Conservation (phyloP, 2,797 vertebrate genomes). For the Smutsia temminckii region DNA sequence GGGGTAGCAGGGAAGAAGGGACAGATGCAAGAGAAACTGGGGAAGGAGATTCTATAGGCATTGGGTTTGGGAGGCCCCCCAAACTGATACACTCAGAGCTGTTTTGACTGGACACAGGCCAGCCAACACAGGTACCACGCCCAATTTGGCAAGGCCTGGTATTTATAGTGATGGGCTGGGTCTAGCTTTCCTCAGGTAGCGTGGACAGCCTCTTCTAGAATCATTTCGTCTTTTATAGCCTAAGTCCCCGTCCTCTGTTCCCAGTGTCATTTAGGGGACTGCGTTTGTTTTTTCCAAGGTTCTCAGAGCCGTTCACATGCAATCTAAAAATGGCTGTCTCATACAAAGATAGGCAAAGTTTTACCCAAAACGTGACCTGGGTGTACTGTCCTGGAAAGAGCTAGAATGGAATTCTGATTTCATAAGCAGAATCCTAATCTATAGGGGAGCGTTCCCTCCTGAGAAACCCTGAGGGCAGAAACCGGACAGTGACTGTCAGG, state of each 20-base stretch:
- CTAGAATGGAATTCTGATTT: background rate
- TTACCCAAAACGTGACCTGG: background rate
- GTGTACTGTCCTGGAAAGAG: background rate
- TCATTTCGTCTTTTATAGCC: background rate
- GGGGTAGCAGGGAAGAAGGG: background rate
- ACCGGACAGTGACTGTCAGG: background rate
- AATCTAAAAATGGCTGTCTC: background rate
- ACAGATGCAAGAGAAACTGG: background rate
- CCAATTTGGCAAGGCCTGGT: background rate
- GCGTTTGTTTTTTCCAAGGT: background rate
- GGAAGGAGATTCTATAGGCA: background rate
- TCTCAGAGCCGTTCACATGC: background rate
- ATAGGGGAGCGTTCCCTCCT: fast-evolving
- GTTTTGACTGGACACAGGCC: background rate
- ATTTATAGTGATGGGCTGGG: fast-evolving
- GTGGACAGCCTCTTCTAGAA: background rate
- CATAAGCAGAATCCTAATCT: background rate
- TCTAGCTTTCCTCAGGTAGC: background rate
- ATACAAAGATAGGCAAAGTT: background rate
- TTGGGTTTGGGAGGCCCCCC: background rate
- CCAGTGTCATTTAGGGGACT: background rate
- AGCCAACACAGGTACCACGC: background rate
- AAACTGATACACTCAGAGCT: background rate
- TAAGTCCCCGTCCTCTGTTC: background rate
- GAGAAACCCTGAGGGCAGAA: background rate